phyloP scores from a whole-genome alignment of 1,140 invertebrate genomes.

The Eufriesea mexicana region DNA sequence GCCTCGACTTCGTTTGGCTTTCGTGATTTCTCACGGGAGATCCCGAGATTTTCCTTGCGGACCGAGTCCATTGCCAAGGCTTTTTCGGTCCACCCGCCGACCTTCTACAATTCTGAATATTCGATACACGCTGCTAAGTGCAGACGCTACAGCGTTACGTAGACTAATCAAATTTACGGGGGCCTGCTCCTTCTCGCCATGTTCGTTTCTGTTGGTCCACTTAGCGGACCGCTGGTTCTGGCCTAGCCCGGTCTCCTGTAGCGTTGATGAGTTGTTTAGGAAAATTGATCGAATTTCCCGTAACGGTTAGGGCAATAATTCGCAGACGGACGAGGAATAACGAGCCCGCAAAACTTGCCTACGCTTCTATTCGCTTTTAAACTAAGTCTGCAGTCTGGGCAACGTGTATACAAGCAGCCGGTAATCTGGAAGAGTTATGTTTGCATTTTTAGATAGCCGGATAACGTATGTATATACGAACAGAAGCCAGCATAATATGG shows the following conservation, averaged over 20 bases:
- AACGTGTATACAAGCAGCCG: no score
- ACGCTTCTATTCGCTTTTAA: no score
- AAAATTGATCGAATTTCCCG: constrained; percentile 40
- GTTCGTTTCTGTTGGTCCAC: constrained; percentile 71
- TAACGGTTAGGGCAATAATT: constrained; percentile 19
- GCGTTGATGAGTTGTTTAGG: constrained; percentile 24
- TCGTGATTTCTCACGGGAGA: constrained; percentile 7
- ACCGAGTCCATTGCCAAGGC: background rate
- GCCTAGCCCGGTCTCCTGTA: background rate
- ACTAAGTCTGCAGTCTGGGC: no score
- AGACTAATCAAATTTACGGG: constrained; percentile 78
- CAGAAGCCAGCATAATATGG: background rate
- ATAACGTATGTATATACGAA: background rate
- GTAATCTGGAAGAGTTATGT: background rate
- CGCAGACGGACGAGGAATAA: background rate
- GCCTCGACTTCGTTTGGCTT: background rate
- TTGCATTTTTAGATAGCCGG: constrained; percentile 8
- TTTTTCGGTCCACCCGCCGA: constrained; percentile 20
- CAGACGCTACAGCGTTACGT: constrained; percentile 66
- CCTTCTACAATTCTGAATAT: constrained; percentile 40
- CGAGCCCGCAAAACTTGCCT: no score
- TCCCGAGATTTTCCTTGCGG: background rate
- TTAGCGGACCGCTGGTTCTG: constrained; percentile 60
- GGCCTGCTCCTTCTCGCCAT: constrained; percentile 61
- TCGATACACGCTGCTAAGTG: constrained; percentile 50